A percentile compares a stretch with the other conserved stretches of the same genome.
Conservation (phyloP, 2,797 vertebrate species). For the Onychomys leucogaster region DNA sequence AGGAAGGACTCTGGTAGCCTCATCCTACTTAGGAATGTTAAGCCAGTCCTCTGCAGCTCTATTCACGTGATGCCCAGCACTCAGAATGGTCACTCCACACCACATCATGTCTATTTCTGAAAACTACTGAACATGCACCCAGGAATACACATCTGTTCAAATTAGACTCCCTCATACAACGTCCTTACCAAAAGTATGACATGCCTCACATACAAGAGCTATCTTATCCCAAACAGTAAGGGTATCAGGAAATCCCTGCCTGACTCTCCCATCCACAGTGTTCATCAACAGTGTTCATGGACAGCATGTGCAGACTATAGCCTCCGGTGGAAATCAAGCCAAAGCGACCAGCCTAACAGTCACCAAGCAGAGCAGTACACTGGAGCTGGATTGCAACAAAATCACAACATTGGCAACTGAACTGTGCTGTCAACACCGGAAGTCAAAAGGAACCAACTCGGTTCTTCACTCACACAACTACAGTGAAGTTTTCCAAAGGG, state of each 20-base stretch:
- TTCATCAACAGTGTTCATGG: conserved; percentile 37
- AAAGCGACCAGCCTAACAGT: conserved; percentile 47
- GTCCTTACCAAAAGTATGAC: background rate
- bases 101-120: background rate
- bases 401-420: conserved; percentile 37
- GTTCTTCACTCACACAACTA: background rate
- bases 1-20: background rate
- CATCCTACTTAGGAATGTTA: background rate
- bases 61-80: background rate
- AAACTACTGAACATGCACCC: background rate
- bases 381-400: conserved; percentile 44
- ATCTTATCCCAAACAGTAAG: conserved; percentile 29
- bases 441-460: conserved; percentile 11
- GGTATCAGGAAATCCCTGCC: conserved; percentile 19
- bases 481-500: conserved; percentile 45
- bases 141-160: background rate
- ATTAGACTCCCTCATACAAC: background rate
- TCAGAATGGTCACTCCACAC: background rate
- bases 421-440: conserved; percentile 2
- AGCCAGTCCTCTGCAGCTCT: background rate
- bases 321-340: conserved; percentile 49
- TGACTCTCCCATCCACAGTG: conserved; percentile 31
- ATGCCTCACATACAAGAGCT: background rate
- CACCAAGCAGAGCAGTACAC: conserved; percentile 57
- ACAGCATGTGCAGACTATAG: conserved; percentile 41